Conservation (phyloP, 2,888 invertebrate genomes). For the Bruchidius siliquastri region DNA sequence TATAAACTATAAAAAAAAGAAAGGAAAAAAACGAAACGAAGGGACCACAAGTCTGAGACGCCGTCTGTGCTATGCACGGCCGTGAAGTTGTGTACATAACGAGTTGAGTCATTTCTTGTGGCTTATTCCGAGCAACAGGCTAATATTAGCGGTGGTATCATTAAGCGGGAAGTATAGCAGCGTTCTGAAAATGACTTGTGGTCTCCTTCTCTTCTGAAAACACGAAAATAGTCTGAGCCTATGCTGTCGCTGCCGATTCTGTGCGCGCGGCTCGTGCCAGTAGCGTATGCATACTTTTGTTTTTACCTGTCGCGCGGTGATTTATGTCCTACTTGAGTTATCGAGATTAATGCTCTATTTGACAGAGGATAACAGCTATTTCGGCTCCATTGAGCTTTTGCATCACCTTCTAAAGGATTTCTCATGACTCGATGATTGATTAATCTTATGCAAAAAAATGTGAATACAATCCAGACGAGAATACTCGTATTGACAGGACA, state of each 20-base stretch:
- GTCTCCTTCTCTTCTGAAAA: neutral
- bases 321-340: neutral
- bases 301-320: neutral
- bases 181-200: neutral
- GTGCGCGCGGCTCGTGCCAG: neutral
- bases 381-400: no score
- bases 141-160: neutral
- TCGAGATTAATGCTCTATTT: neutral
- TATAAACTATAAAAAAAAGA: slow-evolving; percentile 44
- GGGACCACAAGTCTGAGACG: slow-evolving; percentile 30
- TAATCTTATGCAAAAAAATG: no score
- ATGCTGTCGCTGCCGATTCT: neutral
- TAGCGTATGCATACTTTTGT: neutral
- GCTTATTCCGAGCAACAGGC: neutral
- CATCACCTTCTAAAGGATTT: no score
- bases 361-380: no score
- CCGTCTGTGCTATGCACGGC: slow-evolving; percentile 10
- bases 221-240: neutral
- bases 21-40: slow-evolving; percentile 42
- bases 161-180: neutral
- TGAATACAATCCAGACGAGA: no score
- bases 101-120: slow-evolving; percentile 6
- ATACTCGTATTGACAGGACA: no score
- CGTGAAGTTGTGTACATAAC: slow-evolving; percentile 4
- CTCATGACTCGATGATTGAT: no score